phyloP scores from a whole-genome alignment of 2,888 invertebrate genomes.

The Heliothis peltigera region DNA sequence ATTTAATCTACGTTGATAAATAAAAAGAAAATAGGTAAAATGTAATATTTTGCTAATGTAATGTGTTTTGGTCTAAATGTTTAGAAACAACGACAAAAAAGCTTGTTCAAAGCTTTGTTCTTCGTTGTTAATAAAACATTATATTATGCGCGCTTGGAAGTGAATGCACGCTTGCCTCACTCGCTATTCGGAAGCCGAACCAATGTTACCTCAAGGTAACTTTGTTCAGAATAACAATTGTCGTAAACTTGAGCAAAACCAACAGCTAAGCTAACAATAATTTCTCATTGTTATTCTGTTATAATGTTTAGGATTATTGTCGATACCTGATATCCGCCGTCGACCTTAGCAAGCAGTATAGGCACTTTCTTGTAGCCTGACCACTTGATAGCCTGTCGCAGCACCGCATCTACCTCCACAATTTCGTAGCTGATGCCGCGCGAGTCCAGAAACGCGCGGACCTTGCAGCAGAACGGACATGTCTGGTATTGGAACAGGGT shows the following conservation, averaged over 20 bases:
- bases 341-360: slow-evolving; percentile 94
- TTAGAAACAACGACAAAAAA: too few species aligned
- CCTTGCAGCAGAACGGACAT: slow-evolving; percentile 99
- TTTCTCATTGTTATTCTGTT: background rate
- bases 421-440: slow-evolving; percentile 98
- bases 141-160: background rate
- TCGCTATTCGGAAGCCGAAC: background rate
- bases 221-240: background rate
- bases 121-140: background rate
- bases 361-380: slow-evolving; percentile 98
- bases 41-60: background rate
- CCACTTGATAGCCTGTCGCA: slow-evolving; percentile 97
- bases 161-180: background rate
- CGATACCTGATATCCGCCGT: slow-evolving; percentile 92
- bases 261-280: background rate
- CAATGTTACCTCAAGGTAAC: background rate
- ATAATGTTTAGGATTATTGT: background rate
- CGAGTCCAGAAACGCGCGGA: slow-evolving; percentile 96
- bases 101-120: background rate
- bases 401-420: slow-evolving; percentile 99
- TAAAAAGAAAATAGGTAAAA: background rate
- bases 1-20: slow-evolving; percentile 1
- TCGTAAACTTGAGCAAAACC: background rate
- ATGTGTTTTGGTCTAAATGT: background rate
- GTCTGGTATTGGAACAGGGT: slow-evolving; percentile 98